Percentiles rank a stretch among this genome's conserved stretches.
Evolutionary conservation across 2,888 invertebrate species (phyloP).

Genomic region (Pyrocoelia pectoralis): DNA sequence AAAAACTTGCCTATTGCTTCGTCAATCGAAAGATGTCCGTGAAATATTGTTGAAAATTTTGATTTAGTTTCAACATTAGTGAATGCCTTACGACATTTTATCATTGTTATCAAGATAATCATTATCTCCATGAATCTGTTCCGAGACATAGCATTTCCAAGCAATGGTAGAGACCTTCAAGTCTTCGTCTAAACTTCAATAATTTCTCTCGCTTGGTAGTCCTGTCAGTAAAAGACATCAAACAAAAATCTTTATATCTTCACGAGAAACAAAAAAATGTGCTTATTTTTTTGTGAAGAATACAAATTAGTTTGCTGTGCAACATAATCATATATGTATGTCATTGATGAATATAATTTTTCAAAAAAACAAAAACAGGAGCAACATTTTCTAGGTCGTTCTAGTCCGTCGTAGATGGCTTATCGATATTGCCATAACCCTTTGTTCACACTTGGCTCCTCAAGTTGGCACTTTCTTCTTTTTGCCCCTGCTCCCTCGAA

Average conservation of each 20-base stretch:
- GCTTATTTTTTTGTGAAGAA: slow-evolving; percentile 6
- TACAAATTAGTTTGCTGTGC: slow-evolving; percentile 10
- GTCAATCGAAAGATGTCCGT: slow-evolving; percentile 39
- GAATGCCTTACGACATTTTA: slow-evolving; percentile 24
- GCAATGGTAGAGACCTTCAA: background rate
- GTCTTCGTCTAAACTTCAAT: background rate
- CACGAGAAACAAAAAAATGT: background rate
- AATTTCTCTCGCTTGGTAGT: background rate
- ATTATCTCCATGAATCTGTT: slow-evolving; percentile 37
- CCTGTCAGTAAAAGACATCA: background rate
- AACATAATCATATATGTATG: slow-evolving; percentile 6
- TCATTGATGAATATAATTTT: slow-evolving; percentile 10
- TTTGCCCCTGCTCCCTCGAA: background rate
- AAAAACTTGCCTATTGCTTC: slow-evolving; percentile 42
- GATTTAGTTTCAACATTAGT: slow-evolving; percentile 25
- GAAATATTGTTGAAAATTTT: slow-evolving; percentile 36
- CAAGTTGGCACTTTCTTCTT: background rate
- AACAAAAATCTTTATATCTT: background rate
- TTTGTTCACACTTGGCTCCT: background rate
- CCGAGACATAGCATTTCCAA: slow-evolving; percentile 6
- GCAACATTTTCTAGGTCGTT: background rate
- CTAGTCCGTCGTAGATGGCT: background rate
- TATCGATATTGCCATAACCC: background rate
- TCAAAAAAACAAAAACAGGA: background rate
- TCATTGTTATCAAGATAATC: slow-evolving; percentile 13